Conservation (phyloP, 2,113 vertebrate genomes). For the Andinoacara biseriatus region DNA sequence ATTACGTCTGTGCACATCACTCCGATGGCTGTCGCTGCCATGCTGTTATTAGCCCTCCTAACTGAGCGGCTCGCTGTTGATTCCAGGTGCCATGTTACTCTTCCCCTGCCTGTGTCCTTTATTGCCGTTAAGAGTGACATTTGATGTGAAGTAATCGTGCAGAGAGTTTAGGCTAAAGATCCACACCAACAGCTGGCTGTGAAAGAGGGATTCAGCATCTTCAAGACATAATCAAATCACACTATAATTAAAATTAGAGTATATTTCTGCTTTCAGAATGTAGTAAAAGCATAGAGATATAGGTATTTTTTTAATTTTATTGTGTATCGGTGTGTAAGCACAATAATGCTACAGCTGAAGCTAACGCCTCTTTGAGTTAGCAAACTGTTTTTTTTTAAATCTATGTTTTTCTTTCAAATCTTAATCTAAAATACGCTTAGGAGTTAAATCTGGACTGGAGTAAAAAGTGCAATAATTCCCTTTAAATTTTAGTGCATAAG, state of each 20-base stretch:
- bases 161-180: not conserved
- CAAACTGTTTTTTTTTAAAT: fast-evolving
- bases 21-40: conserved; percentile 64
- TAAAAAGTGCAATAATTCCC: not conserved
- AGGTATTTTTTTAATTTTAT: not conserved
- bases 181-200: not conserved
- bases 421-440: not conserved
- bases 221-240: not conserved
- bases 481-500: not conserved
- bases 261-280: not conserved
- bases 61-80: conserved; percentile 51
- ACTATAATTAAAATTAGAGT: not conserved
- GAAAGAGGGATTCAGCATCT: not conserved
- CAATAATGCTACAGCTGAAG: not conserved
- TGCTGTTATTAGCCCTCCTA: conserved; percentile 61
- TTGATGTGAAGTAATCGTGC: not conserved
- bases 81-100: conserved; percentile 41
- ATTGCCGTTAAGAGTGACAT: conserved; percentile 25
- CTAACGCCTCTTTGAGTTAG: not conserved
- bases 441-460: not conserved
- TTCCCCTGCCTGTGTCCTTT: conserved; percentile 34
- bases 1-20: conserved; percentile 75
- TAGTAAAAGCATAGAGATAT: not conserved
- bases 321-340: not conserved
- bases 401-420: not conserved